A percentile compares a stretch with the other conserved stretches of the same genome.
phyloP scores from a whole-genome alignment of 2,888 invertebrate species.

The Leptarthrus brevirostris region DNA sequence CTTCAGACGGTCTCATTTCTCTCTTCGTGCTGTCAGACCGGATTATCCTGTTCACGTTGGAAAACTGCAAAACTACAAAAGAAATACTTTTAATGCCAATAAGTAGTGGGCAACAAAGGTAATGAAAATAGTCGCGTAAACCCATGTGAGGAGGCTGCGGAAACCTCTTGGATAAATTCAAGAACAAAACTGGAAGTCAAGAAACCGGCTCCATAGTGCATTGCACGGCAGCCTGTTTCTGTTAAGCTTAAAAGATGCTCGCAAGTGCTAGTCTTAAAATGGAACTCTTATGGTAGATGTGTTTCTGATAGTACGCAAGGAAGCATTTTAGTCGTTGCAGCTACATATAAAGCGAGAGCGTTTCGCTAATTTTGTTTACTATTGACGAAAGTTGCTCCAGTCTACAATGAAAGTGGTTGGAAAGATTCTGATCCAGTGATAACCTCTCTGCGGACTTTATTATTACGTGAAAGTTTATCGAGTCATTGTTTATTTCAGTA shows the following conservation, averaged over 20 bases:
- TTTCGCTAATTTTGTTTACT: slow-evolving; percentile 15
- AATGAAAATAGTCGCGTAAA: neutral
- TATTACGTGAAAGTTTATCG: slow-evolving; percentile 10
- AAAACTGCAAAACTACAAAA: slow-evolving; percentile 44
- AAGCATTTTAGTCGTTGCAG: too few relatives aligned
- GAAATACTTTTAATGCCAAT: slow-evolving; percentile 9
- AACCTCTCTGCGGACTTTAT: neutral
- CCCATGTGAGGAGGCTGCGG: neutral
- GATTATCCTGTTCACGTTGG: slow-evolving; percentile 39
- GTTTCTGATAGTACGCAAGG: too few relatives aligned
- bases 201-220: too few relatives aligned
- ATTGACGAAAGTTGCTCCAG: slow-evolving; percentile 13
- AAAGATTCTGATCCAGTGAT: slow-evolving; percentile 34
- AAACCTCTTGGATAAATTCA: too few relatives aligned
- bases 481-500: slow-evolving; percentile 1
- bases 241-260: too few relatives aligned
- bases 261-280: too few relatives aligned
- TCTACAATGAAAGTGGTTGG: slow-evolving; percentile 36
- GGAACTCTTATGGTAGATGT: too few relatives aligned
- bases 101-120: too few relatives aligned
- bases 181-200: too few relatives aligned
- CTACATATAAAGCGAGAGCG: neutral
- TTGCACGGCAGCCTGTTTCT: too few relatives aligned
- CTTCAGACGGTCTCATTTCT: slow-evolving; percentile 39
- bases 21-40: slow-evolving; percentile 9